These are phyloP conservation scores for Boloria selene DNA, from an alignment of 2,888 invertebrate species.

Conservation along the genomic window DNA sequence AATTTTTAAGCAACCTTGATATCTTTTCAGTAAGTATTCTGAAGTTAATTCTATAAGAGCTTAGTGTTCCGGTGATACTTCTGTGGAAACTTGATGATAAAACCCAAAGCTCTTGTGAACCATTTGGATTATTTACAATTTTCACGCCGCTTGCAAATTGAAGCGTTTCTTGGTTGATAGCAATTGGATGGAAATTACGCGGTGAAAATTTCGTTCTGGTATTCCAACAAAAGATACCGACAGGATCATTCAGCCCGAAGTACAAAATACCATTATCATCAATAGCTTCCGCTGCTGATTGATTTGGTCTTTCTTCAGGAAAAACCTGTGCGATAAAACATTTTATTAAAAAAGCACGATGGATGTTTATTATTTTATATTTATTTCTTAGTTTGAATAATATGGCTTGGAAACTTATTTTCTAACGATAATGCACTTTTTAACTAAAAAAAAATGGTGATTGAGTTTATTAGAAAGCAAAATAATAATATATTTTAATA, in stretches of 20 bases:
- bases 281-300: constrained; percentile 88
- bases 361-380: background rate
- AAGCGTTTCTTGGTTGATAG: constrained; percentile 82
- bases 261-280: constrained; percentile 87
- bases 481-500: no score
- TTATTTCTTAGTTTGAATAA: no score
- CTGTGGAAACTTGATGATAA: constrained; percentile 87
- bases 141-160: constrained; percentile 90
- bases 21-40: constrained; percentile 86
- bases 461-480: no score
- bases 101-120: constrained; percentile 85
- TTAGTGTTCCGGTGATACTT: constrained; percentile 82
- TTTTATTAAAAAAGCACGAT: background rate
- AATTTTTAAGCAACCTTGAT: constrained; percentile 78
- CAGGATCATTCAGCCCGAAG: constrained; percentile 86
- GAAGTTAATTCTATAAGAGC: constrained; percentile 84
- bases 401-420: no score
- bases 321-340: constrained; percentile 64
- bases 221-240: constrained; percentile 89
- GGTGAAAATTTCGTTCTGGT: constrained; percentile 82
- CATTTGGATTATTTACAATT: constrained; percentile 80
- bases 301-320: constrained; percentile 82
- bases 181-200: constrained; percentile 79
- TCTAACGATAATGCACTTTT: no score
- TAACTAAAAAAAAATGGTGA: no score